Percentiles rank a stretch among this genome's conserved stretches.
These are phyloP conservation scores for Asbolus verrucosus DNA, from an alignment of 1,140 invertebrate genomes.

Conservation along the genomic window DNA sequence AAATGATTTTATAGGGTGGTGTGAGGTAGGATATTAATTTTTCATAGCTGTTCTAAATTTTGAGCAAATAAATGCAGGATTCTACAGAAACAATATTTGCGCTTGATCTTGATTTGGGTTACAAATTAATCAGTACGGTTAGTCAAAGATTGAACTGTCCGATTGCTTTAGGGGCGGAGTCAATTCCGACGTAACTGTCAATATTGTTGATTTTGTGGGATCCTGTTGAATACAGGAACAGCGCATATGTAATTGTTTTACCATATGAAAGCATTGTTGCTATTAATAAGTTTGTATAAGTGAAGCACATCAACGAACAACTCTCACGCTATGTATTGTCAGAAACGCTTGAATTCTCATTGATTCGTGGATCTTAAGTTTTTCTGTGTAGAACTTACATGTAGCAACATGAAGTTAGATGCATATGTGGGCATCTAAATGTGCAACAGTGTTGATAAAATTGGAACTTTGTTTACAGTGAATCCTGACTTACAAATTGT, in stretches of 20 bases:
- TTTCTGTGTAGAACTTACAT: conserved; percentile 10
- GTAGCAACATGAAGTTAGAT: conserved; percentile 16
- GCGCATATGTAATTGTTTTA: background rate
- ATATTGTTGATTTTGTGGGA: too few relatives aligned
- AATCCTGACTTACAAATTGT: conserved; percentile 45
- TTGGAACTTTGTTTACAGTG: conserved; percentile 53
- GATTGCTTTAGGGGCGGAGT: too few relatives aligned
- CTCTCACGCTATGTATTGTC: conserved; percentile 32
- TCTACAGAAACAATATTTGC: background rate
- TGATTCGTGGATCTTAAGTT: conserved; percentile 28
- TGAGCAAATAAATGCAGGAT: background rate
- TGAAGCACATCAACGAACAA: conserved; percentile 24
- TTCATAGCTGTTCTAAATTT: conserved; percentile 5
- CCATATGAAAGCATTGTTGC: conserved; percentile 15
- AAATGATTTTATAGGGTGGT: conserved; percentile 24
- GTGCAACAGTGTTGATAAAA: conserved; percentile 54
- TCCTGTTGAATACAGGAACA: background rate
- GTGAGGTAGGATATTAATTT: conserved; percentile 25
- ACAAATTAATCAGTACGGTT: too few relatives aligned
- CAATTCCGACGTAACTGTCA: too few relatives aligned
- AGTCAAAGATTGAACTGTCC: too few relatives aligned
- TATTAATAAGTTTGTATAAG: conserved; percentile 26
- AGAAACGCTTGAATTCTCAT: conserved; percentile 3
- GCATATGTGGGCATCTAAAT: conserved; percentile 40
- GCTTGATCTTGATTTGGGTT: background rate